Percentiles rank a stretch among this genome's conserved stretches.
phyloP scores from a whole-genome alignment of 2,797 vertebrate genomes.

The Sebastes matsubarae region DNA sequence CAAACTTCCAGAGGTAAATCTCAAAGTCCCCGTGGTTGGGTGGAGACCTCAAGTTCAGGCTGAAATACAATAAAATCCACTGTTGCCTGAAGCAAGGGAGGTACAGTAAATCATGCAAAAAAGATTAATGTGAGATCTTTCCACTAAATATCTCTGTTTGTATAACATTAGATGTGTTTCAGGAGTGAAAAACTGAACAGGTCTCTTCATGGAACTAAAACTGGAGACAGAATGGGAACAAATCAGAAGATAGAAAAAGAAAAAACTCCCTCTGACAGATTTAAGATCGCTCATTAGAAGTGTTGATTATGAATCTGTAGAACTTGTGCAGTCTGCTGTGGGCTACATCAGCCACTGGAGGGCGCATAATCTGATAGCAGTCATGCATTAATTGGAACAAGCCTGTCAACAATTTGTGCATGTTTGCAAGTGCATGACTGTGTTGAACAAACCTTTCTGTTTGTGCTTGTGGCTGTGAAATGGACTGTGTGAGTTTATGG shows the following conservation, averaged over 20 bases:
- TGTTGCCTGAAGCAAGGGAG: slow-evolving; percentile 1
- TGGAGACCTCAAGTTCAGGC: background rate
- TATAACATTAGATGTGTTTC: background rate
- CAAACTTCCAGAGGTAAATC: background rate
- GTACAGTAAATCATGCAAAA: background rate
- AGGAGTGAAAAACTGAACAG: background rate
- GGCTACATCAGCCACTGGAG: slow-evolving; percentile 13
- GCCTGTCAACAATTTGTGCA: slow-evolving; percentile 16
- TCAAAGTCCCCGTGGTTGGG: background rate
- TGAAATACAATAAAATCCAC: background rate
- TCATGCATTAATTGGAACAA: slow-evolving; percentile 23
- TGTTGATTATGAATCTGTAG: background rate
- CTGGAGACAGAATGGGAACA: background rate
- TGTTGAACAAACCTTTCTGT: slow-evolving; percentile 11
- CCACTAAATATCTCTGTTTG: background rate
- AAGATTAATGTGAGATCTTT: background rate
- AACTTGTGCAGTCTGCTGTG: background rate
- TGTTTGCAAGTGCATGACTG: slow-evolving; percentile 19
- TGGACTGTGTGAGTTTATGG: background rate
- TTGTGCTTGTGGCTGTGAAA: slow-evolving; percentile 15
- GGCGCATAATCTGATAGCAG: slow-evolving; percentile 1
- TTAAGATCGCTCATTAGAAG: slow-evolving; percentile 9
- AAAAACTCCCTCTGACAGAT: background rate
- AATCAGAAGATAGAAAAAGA: background rate
- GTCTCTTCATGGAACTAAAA: background rate